phyloP scores from a whole-genome alignment of 2,797 vertebrate species.

The Nannoperca australis region DNA sequence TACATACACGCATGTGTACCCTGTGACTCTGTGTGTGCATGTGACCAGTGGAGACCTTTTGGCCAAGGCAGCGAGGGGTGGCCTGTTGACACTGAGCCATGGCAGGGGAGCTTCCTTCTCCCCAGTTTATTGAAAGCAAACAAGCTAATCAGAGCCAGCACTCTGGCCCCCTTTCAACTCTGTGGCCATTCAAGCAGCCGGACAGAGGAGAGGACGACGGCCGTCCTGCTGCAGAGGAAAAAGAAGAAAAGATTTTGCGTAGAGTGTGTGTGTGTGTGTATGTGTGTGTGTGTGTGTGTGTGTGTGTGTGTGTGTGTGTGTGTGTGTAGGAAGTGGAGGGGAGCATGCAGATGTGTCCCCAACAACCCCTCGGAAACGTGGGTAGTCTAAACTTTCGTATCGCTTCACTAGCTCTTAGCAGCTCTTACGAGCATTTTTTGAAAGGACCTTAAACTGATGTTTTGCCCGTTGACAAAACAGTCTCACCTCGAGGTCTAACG shows the following conservation, averaged over 20 bases:
- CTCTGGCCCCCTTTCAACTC: slow-evolving; percentile 70
- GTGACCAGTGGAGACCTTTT: slow-evolving; percentile 53
- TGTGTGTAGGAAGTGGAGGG: slow-evolving; percentile 20
- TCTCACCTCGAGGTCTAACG: slow-evolving; percentile 9
- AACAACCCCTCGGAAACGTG: slow-evolving; percentile 53
- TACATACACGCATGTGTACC: slow-evolving; percentile 14
- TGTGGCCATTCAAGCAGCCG: slow-evolving; percentile 41
- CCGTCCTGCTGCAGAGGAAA: slow-evolving; percentile 43
- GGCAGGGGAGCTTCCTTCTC: slow-evolving; percentile 83
- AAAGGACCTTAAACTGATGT: neutral
- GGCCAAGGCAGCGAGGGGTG: slow-evolving; percentile 56
- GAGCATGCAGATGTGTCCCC: slow-evolving; percentile 67
- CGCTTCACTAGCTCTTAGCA: slow-evolving; percentile 38
- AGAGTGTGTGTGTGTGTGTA: slow-evolving; percentile 5
- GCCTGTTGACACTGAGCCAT: slow-evolving; percentile 74
- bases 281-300: neutral
- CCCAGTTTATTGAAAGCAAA: slow-evolving; percentile 83
- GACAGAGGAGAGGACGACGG: slow-evolving; percentile 33
- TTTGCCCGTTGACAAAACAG: slow-evolving; percentile 2
- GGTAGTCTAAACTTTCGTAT: slow-evolving; percentile 53
- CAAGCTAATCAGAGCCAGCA: slow-evolving; percentile 85
- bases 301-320: slow-evolving; percentile 7
- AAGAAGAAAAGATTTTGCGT: neutral
- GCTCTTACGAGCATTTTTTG: slow-evolving; percentile 21
- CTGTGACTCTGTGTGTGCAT: slow-evolving; percentile 43